phyloP scores from a whole-genome alignment of 2,888 invertebrate genomes.

The Drosophila tripunctata region DNA sequence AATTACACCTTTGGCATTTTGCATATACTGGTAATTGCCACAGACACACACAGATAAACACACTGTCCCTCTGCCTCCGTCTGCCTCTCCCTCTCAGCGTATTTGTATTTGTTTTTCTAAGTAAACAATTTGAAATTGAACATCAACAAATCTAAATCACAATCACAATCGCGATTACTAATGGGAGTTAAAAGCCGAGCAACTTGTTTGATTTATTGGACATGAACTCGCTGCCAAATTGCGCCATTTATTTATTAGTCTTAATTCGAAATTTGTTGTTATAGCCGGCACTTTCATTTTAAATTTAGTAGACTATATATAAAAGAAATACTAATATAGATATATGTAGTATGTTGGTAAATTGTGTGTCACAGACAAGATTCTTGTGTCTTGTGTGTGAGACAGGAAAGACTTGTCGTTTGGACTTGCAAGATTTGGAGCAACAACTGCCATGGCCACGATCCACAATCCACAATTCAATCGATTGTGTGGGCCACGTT shows the following conservation, averaged over 20 bases:
- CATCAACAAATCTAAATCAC: not conserved
- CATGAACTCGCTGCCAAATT: conserved; percentile 7
- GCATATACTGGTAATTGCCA: conserved; percentile 40
- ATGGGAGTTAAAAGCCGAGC: conserved; percentile 4
- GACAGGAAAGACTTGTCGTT: conserved; percentile 75
- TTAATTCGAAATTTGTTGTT: not conserved
- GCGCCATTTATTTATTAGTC: conserved; percentile 16
- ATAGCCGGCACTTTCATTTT: conserved; percentile 43
- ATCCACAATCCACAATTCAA: conserved; percentile 54
- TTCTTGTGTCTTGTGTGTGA: conserved; percentile 32
- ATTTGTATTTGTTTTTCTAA: conserved; percentile 14
- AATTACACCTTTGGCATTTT: conserved; percentile 78
- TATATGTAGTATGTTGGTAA: not conserved
- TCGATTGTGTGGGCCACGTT: conserved; percentile 31
- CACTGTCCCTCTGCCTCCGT: not conserved
- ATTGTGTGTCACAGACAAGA: conserved; percentile 21
- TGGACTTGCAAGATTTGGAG: conserved; percentile 62
- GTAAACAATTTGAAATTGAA: conserved; percentile 19
- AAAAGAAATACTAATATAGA: not conserved
- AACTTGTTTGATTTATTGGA: conserved; percentile 16
- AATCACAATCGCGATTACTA: conserved; percentile 2
- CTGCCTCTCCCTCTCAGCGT: not conserved
- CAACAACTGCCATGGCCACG: conserved; percentile 72
- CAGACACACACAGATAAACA: not conserved
- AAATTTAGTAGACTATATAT: not conserved